Conservation (phyloP, 2,888 invertebrate species). For the Liodrosophila aerea region DNA sequence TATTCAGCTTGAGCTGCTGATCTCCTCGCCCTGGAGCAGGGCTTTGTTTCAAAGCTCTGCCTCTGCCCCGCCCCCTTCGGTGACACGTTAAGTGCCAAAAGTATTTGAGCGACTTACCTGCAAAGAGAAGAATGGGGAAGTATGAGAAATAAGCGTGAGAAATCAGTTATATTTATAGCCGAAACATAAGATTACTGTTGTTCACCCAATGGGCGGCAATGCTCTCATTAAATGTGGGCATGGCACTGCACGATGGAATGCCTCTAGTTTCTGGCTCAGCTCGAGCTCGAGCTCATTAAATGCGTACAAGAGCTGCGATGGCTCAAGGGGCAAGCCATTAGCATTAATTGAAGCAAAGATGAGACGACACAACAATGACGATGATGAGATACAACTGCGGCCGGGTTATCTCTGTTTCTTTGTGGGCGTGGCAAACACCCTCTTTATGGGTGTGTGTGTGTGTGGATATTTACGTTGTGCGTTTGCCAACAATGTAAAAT, state of each 20-base stretch:
- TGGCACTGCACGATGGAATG: conserved; percentile 11
- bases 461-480: conserved; percentile 11
- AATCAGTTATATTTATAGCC: conserved; percentile 62
- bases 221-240: conserved; percentile 27
- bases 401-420: background rate
- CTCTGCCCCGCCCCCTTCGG: background rate
- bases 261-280: no score
- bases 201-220: background rate
- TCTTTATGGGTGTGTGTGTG: background rate
- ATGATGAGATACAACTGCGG: conserved; percentile 31
- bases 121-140: conserved; percentile 48
- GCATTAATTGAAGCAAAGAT: conserved; percentile 61
- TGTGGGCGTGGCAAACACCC: conserved; percentile 5
- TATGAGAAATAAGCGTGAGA: conserved; percentile 22
- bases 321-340: conserved; percentile 53
- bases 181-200: conserved; percentile 31
- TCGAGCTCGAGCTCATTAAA: conserved; percentile 19
- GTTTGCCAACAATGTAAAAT: conserved; percentile 24
- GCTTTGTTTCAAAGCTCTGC: conserved; percentile 30
- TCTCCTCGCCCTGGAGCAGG: conserved; percentile 20
- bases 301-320: conserved; percentile 38
- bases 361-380: conserved; percentile 30
- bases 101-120: conserved; percentile 67
- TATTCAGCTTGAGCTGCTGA: conserved; percentile 19
- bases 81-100: conserved; percentile 46